phyloP scores from a whole-genome alignment of 2,113 vertebrate genomes.

The Tinamus guttatus region DNA sequence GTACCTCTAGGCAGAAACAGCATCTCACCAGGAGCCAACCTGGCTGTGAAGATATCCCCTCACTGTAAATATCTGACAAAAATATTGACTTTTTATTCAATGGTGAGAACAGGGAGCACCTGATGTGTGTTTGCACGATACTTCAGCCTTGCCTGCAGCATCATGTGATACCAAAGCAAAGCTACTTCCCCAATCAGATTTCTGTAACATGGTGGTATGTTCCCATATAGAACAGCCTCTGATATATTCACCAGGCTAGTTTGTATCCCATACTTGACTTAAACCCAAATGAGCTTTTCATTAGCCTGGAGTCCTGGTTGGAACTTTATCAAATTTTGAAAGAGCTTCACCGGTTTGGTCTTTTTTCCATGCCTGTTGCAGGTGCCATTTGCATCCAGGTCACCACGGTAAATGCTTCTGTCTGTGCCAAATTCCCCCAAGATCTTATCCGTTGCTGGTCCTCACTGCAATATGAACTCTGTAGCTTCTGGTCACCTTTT shows the following conservation, averaged over 20 bases:
- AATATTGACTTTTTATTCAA: not conserved
- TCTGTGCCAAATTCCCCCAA: not conserved
- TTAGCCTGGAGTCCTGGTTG: not conserved
- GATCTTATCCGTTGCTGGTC: not conserved
- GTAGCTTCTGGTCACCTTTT: not conserved
- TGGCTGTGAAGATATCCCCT: not conserved
- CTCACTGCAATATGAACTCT: not conserved
- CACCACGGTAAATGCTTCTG: not conserved
- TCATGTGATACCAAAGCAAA: not conserved
- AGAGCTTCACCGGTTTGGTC: not conserved
- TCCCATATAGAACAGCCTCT: not conserved
- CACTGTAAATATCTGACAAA: not conserved
- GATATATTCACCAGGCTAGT: not conserved
- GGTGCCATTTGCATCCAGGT: not conserved
- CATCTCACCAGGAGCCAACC: not conserved
- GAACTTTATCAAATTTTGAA: not conserved
- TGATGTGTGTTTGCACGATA: not conserved
- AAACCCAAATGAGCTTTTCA: not conserved
- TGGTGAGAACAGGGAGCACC: not conserved
- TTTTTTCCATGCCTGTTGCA: not conserved
- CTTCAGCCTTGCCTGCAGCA: fast-evolving
- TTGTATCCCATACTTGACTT: not conserved
- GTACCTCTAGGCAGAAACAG: not conserved
- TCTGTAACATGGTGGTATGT: not conserved
- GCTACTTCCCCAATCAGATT: not conserved